A percentile compares a stretch with the other conserved stretches of the same genome.
These are phyloP conservation scores for Agapostemon virescens DNA, from an alignment of 2,888 invertebrate genomes.

Conservation along the genomic window DNA sequence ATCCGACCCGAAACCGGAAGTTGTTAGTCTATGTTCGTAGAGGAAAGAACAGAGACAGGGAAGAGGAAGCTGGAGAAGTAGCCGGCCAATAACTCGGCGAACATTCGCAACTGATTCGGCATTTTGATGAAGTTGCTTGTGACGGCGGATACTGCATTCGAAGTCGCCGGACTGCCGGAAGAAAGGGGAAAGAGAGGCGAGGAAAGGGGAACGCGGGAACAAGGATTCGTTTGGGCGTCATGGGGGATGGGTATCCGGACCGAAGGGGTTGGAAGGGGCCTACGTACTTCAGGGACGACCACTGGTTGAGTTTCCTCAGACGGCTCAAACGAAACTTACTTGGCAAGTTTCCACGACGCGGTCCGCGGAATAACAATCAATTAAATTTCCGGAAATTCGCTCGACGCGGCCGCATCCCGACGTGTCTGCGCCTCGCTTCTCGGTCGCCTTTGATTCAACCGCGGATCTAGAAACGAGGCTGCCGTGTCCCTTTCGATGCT, in stretches of 20 bases:
- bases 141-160: constrained; percentile 30
- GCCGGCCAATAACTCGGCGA: constrained; percentile 40
- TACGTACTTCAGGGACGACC: constrained; percentile 53
- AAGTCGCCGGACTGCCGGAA: constrained; percentile 30
- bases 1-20: constrained; percentile 38
- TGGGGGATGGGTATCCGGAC: background rate
- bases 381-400: constrained; percentile 63
- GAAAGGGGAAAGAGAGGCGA: constrained; percentile 15
- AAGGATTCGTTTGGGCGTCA: constrained; percentile 35
- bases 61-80: background rate
- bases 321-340: constrained; percentile 62
- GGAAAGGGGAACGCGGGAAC: constrained; percentile 27
- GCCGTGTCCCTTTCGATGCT: background rate
- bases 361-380: constrained; percentile 66
- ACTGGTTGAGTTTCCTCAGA: constrained; percentile 64
- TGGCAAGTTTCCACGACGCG: constrained; percentile 62
- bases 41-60: background rate
- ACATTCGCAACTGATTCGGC: constrained; percentile 63
- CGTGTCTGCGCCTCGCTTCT: constrained; percentile 10
- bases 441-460: background rate
- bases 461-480: background rate
- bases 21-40: constrained; percentile 36
- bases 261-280: background rate
- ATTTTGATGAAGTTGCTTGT: constrained; percentile 57
- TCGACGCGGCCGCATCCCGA: constrained; percentile 15